Base-by-base conservation (phyloP, 2,797 vertebrate genomes). In the Smutsia temminckii region DNA sequence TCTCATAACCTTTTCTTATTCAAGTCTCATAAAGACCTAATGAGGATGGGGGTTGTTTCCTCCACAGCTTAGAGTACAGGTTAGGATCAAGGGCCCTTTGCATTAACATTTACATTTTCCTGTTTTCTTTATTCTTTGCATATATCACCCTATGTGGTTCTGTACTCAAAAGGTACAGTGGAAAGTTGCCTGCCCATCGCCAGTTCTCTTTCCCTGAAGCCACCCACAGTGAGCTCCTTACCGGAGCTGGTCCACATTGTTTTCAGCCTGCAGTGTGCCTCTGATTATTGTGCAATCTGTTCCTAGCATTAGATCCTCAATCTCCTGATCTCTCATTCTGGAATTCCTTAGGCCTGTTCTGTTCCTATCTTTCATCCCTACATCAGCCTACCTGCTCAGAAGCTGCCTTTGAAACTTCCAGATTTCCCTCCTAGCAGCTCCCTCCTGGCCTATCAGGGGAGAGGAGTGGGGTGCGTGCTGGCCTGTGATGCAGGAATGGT, bases 191-290 rank as follows among this genome's bases (percentile, higher is more conserved):
- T 10, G 72, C 25, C 32, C 55, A 12, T n/a, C 2, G 13, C 49
- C 10, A 20, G 4, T 71, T 53, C 53, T 61, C 21, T 23, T 72
- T 55, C 51, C 18, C 63, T 10, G 20, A 40, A 37, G 23, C 40
- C 29, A 2, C 29, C 0, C 0, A 16, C 12, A 2, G 14, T 29
- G 6, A 2, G 40, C 34, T 16, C 40, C 46, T 32, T 25, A 32
- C 23, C 3, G 77, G 75, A 53, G 61, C 23, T 17, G 32, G 5
- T 5, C 51, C 13, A 21, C 25, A 1, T 55, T 27, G 42, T 14
- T 1, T 29, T 72, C 8, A 8, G 23, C 17, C 53, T 72, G 42
- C 37, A 21, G 1, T 11, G 71, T 59, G 27, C 49, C 27, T 25
- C n/a, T 23, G 2, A 42, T 59, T 75, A 12, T 63, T 10, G 49